Evolutionary conservation across 64 coral and sea anemone genomes (phyloP).

Genomic region (Pocillopora verrucosa): DNA sequence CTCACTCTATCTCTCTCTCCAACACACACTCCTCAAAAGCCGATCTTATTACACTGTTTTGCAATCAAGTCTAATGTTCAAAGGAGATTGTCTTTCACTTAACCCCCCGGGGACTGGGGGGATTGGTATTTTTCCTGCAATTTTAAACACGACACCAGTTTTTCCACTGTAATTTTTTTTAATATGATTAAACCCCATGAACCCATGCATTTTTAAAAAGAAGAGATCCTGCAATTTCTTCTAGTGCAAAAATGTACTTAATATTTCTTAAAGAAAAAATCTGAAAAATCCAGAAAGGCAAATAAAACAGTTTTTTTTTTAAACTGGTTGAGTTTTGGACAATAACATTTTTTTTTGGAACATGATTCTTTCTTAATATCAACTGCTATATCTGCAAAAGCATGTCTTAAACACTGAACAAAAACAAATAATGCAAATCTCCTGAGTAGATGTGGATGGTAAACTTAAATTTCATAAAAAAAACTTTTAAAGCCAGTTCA

Average conservation of each 20-base stretch:
- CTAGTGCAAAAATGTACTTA: not conserved
- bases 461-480: no score
- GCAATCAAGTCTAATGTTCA: no score
- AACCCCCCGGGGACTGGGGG: not conserved
- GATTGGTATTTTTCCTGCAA: not conserved
- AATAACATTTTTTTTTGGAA: no score
- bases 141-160: not conserved
- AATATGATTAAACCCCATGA: not conserved
- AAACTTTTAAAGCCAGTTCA: no score
- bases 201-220: not conserved
- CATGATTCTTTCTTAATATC: no score
- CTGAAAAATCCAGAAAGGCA: not conserved
- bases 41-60: no score
- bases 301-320: not conserved
- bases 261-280: not conserved
- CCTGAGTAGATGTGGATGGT: no score
- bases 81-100: not conserved
- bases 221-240: not conserved
- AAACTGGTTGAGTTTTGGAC: not conserved
- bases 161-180: slow-evolving; percentile 7
- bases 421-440: no score
- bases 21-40: no score
- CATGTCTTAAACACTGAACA: no score
- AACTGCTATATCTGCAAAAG: no score
- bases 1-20: no score